phyloP scores from a whole-genome alignment of 1,140 invertebrate genomes.

The Aphelenchoides fujianensis region DNA sequence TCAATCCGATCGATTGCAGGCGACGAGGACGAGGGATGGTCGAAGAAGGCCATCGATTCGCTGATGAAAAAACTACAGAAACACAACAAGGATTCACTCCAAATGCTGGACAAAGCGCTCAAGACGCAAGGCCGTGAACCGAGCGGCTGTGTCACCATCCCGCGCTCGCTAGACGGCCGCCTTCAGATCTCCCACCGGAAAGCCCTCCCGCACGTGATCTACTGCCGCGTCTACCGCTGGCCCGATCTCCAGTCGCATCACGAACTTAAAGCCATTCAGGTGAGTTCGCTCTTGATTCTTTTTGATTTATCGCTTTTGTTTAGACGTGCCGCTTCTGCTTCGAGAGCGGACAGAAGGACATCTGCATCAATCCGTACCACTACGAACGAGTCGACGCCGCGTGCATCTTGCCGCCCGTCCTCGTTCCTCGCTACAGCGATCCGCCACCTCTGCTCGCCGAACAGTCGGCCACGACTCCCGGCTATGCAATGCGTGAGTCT shows the following conservation, averaged over 20 bases:
- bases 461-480: neutral
- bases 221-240: slow-evolving; percentile 73
- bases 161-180: slow-evolving; percentile 86
- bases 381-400: slow-evolving; percentile 67
- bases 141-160: slow-evolving; percentile 96
- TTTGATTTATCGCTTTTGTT: slow-evolving; percentile 62
- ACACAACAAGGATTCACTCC: slow-evolving; percentile 74
- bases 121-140: slow-evolving; percentile 67
- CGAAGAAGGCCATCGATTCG: slow-evolving; percentile 96
- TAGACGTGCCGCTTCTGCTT: slow-evolving; percentile 47
- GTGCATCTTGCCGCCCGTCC: slow-evolving; percentile 64
- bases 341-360: slow-evolving; percentile 58
- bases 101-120: slow-evolving; percentile 87
- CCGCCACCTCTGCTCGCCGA: slow-evolving; percentile 44
- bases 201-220: slow-evolving; percentile 67
- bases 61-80: slow-evolving; percentile 85
- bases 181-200: slow-evolving; percentile 66
- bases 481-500: slow-evolving; percentile 7
- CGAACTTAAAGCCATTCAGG: slow-evolving; percentile 67
- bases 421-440: slow-evolving; percentile 64
- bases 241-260: slow-evolving; percentile 69
- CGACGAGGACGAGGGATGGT: slow-evolving; percentile 72
- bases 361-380: slow-evolving; percentile 68
- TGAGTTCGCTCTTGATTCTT: slow-evolving; percentile 37
- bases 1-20: no score